Evolutionary conservation across 1,140 invertebrate genomes (phyloP), one percentile per base, ranked within the genome.

Genomic region (Drosophila serrata): DNA sequence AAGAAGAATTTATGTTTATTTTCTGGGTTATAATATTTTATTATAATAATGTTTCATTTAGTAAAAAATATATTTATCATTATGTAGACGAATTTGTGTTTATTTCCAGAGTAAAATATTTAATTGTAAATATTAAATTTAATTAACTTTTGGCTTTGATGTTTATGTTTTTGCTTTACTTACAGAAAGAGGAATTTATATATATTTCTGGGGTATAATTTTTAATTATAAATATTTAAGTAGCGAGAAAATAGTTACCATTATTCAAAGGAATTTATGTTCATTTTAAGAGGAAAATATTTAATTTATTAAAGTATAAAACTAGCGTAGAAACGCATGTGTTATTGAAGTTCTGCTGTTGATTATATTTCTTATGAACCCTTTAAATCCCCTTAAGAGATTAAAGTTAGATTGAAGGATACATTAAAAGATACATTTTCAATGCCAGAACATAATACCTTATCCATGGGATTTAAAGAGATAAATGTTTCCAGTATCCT

Each of bases 401-500:
- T 48, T 48, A 6, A 11, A 27, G 8, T 49, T 3, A 3, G 11
- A 43, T 6, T 19, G 0, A n/a, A n/a, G n/a, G n/a, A 19, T 6
- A 12, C 9, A 6, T 12, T 19, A 12, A 19, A 8, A 7, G 17
- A 2, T 12, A 43, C 19, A 19, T 15, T 22, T 15, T 45, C 3
- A 24, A 24, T 45, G 13, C 19, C 13, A 5, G 9, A 17, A 6
- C 24, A 31, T 31, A 17, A 17, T 31, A 17, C 7, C 33, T 35
- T 5, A 53, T 22, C 17, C 6, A 1, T 4, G n/a, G 56, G 19
- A 5, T 13, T 51, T 61, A 24, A 27, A 12, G 31, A 27, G 8
- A 19, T 39, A 61, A 39, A 63, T 46, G 58, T 63, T 46, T 42
- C 3, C 37, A 61, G 61, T 64, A 61, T 42, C 13, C 56, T 15